phyloP scores from a whole-genome alignment of 1,140 invertebrate species.

The Drosophila bocqueti region DNA sequence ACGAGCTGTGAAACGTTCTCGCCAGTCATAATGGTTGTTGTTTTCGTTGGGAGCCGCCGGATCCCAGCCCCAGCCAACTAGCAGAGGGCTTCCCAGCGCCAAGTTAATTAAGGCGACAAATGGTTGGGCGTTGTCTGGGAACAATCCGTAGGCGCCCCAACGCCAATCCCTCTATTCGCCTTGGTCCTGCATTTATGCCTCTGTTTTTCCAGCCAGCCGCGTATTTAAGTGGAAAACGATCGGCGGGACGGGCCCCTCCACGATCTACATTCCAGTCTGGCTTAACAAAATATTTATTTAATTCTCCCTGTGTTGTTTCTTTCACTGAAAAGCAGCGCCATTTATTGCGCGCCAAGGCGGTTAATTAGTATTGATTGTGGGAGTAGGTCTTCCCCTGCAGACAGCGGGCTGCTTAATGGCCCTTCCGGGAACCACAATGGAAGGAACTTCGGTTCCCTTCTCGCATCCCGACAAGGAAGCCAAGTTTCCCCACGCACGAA shows the following conservation, averaged over 20 bases:
- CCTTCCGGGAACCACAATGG: background rate
- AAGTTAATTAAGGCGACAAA: constrained; percentile 69
- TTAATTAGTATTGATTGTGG: constrained; percentile 70
- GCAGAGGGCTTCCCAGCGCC: constrained; percentile 43
- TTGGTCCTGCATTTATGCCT: constrained; percentile 27
- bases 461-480: background rate
- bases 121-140: constrained; percentile 6
- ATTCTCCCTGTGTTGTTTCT: constrained; percentile 29
- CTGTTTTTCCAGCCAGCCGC: constrained; percentile 44
- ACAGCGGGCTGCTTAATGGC: background rate
- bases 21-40: constrained; percentile 28
- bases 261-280: constrained; percentile 11
- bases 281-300: constrained; percentile 64
- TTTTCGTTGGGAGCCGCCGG: constrained; percentile 1
- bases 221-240: constrained; percentile 64
- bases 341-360: constrained; percentile 61
- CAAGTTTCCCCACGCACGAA: constrained; percentile 2
- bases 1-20: background rate
- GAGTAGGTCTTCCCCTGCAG: constrained; percentile 35
- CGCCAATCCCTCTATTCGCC: background rate
- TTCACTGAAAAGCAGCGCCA: constrained; percentile 34
- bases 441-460: background rate
- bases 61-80: background rate
- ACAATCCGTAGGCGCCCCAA: background rate
- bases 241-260: constrained; percentile 18